Evolutionary conservation across 2,113 vertebrate species (phyloP).

Genomic region (Donacobius atricapilla): DNA sequence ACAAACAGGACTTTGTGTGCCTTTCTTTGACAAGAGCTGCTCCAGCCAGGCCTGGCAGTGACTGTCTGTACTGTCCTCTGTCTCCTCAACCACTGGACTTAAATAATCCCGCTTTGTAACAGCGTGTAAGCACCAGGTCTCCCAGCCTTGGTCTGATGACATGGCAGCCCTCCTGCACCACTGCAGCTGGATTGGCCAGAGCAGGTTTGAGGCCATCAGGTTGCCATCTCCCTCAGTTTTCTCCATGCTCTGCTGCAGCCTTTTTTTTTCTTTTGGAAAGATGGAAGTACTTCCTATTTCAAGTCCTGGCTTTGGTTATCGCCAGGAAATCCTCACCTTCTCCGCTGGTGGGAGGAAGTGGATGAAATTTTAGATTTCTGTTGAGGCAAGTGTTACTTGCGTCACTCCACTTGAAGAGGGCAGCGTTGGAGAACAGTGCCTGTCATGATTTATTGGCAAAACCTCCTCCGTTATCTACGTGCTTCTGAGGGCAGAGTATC

Average conservation of each 20-base stretch:
- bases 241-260: background rate
- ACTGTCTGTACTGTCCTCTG: background rate
- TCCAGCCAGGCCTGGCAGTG: background rate
- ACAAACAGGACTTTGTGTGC: background rate
- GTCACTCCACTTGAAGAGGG: background rate
- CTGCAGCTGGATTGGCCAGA: background rate
- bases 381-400: background rate
- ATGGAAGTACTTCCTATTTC: background rate
- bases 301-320: background rate
- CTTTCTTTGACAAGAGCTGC: background rate
- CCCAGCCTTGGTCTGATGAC: background rate
- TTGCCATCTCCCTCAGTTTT: background rate
- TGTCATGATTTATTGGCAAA: conserved; percentile 17
- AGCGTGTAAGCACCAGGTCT: background rate
- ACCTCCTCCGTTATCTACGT: background rate
- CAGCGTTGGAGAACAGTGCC: background rate
- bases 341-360: background rate
- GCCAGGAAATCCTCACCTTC: conserved; percentile 1
- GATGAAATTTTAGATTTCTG: background rate
- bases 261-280: background rate
- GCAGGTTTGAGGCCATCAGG: background rate
- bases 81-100: background rate
- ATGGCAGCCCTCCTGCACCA: background rate
- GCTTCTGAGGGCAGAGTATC: background rate
- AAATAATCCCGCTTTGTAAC: background rate